Evolutionary conservation across 2,797 vertebrate genomes (phyloP), one percentile per base, ranked within the genome.

Genomic region (Ceyx erithaca): DNA sequence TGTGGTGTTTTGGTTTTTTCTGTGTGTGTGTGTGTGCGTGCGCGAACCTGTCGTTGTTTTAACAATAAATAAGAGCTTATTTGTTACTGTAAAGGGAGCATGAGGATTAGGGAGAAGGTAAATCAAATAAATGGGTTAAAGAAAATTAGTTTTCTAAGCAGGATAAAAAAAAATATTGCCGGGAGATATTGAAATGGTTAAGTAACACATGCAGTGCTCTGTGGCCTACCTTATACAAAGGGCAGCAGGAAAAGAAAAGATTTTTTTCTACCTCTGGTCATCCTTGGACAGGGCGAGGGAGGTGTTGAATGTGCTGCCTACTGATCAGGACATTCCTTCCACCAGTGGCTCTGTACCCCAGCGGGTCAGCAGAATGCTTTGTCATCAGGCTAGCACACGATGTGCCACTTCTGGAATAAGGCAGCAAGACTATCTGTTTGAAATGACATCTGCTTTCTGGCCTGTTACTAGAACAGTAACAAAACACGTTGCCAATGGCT

Each of bases 81-180:
- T 88, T 72, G n/a, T 66, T 77, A 66, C 69, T 31, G 22, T 75
- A 85, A 55, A 51, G 28, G 48, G 55, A 75, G 10, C 14, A 4
- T 52, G 55, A 78, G 31, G 40, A 85, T 57, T 66, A 62, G 1
- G 4, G 28, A 18, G 67, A 89, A 94, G 51, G 43, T 66, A 89
- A 41, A 80, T 46, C 31, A 85, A 89, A 81, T 63, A 94, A 94
- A 52, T 54, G 77, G 70, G 90, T 91, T 94, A 87, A 89, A 89
- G 57, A 49, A 80, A 86, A 92, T n/a, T 25, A 37, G 33, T 33
- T 52, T 89, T 85, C 46, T 58, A 72, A 87, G 78, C 18, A 63
- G 45, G 43, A 86, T 16, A 15, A 80, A 79, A 57, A 88, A 82
- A 93, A 8, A 10, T 43, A 40, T 25, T 61, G 58, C 62, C 87